Percentiles rank a stretch among this genome's conserved stretches.
Evolutionary conservation across 2,888 invertebrate species (phyloP).

Genomic region (Phytoseiulus persimilis): DNA sequence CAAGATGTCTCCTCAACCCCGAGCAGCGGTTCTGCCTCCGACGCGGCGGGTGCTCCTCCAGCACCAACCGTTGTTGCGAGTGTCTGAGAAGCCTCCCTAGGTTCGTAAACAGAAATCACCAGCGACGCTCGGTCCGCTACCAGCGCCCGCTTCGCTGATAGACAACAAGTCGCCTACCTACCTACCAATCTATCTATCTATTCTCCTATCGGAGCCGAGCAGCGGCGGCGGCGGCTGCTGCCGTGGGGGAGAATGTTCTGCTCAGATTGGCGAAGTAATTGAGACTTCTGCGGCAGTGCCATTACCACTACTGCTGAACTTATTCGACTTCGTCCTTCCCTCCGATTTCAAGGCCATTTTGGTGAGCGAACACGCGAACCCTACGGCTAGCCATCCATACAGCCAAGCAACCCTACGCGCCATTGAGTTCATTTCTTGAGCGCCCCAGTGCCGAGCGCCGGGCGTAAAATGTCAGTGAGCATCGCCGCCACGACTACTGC

Average conservation of each 20-base stretch:
- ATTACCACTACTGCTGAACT: neutral
- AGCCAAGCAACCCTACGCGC: neutral
- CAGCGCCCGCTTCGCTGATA: too few relatives aligned
- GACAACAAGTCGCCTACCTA: too few relatives aligned
- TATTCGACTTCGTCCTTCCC: neutral
- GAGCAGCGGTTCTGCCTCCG: neutral
- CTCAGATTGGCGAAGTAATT: neutral
- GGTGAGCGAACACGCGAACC: neutral
- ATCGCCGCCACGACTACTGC: neutral
- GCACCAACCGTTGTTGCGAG: neutral
- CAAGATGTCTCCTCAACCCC: neutral
- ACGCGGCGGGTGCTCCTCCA: neutral
- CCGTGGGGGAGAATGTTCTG: neutral
- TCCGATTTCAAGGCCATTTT: neutral
- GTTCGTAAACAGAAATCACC: too few relatives aligned
- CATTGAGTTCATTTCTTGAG: neutral
- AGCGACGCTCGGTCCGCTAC: too few relatives aligned
- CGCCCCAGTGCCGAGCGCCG: neutral
- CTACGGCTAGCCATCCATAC: neutral
- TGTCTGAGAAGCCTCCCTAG: neutral
- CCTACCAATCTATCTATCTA: neutral
- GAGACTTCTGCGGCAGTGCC: neutral
- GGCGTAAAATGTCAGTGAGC: neutral
- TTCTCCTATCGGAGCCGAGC: too few relatives aligned
- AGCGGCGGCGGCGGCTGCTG: too few relatives aligned